phyloP scores from a whole-genome alignment of 2,797 vertebrate species.

The Clarias fuscus region DNA sequence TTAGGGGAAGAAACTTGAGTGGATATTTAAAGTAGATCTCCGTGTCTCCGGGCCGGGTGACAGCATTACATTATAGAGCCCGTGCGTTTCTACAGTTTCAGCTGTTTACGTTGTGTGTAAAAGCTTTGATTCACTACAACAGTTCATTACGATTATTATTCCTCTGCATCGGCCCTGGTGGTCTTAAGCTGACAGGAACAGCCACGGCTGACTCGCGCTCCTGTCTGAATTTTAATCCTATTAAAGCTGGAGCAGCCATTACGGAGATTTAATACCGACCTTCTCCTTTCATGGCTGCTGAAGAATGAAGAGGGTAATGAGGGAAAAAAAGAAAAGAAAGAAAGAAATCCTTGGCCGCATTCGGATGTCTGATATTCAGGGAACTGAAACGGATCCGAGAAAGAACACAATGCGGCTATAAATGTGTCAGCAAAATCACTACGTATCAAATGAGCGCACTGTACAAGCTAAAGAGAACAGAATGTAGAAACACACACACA shows the following conservation, averaged over 20 bases:
- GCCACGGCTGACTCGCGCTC: slow-evolving; percentile 32
- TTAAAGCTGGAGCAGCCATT: slow-evolving; percentile 54
- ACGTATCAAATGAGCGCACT: not conserved
- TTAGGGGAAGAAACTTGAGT: not conserved
- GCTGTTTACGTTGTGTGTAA: not conserved
- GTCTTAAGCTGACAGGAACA: slow-evolving; percentile 42
- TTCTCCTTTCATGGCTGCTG: slow-evolving; percentile 34
- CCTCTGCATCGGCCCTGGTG: slow-evolving; percentile 9
- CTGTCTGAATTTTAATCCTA: slow-evolving; percentile 50
- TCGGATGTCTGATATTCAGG: not conserved
- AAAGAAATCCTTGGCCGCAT: not conserved
- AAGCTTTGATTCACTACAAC: not conserved
- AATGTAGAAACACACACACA: not conserved
- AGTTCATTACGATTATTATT: slow-evolving; percentile 9
- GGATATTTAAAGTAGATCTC: not conserved
- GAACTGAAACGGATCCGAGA: not conserved
- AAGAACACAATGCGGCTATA: not conserved
- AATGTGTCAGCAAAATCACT: not conserved
- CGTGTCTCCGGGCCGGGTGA: not conserved
- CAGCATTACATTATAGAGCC: not conserved
- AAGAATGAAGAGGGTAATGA: slow-evolving; percentile 31
- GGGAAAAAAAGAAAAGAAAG: not conserved
- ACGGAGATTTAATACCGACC: slow-evolving; percentile 44
- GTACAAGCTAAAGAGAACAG: not conserved
- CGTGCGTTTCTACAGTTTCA: not conserved